A percentile compares a stretch with the other conserved stretches of the same genome.
phyloP scores from a whole-genome alignment of 2,113 vertebrate genomes.

The Chaetorhynchus papuensis region DNA sequence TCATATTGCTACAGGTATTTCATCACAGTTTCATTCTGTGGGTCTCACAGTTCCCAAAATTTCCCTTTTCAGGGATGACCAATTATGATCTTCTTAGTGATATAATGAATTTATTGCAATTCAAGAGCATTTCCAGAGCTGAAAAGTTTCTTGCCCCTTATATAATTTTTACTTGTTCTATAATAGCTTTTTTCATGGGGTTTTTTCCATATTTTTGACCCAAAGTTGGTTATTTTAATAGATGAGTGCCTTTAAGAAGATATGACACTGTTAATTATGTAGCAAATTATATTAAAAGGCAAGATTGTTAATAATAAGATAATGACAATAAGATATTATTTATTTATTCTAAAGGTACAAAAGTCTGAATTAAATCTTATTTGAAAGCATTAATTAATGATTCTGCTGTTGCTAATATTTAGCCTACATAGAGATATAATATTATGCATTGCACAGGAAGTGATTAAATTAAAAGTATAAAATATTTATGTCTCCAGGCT shows the following conservation, averaged over 20 bases:
- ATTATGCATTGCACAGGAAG: not conserved
- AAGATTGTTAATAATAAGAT: not conserved
- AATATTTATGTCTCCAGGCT: not conserved
- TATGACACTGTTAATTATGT: not conserved
- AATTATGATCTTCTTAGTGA: not conserved
- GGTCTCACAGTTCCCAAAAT: not conserved
- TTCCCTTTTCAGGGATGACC: not conserved
- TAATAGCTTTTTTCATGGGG: not conserved
- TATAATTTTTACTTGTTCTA: not conserved
- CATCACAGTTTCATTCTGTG: not conserved
- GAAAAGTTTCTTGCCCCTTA: not conserved
- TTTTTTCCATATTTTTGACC: not conserved
- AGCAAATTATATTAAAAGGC: not conserved
- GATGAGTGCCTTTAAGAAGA: not conserved
- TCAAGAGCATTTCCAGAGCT: not conserved
- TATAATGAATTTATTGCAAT: not conserved
- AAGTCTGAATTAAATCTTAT: not conserved
- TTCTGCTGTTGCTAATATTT: not conserved
- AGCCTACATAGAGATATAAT: not conserved
- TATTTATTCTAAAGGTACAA: not conserved
- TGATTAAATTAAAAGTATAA: slow-evolving; percentile 6
- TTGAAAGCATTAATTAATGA: slow-evolving; percentile 7
- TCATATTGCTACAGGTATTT: not conserved
- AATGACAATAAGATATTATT: not conserved
- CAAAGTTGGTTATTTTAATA: not conserved